These are phyloP conservation scores for Acrobasis consociella DNA, from an alignment of 2,888 invertebrate species.

Conservation along the genomic window DNA sequence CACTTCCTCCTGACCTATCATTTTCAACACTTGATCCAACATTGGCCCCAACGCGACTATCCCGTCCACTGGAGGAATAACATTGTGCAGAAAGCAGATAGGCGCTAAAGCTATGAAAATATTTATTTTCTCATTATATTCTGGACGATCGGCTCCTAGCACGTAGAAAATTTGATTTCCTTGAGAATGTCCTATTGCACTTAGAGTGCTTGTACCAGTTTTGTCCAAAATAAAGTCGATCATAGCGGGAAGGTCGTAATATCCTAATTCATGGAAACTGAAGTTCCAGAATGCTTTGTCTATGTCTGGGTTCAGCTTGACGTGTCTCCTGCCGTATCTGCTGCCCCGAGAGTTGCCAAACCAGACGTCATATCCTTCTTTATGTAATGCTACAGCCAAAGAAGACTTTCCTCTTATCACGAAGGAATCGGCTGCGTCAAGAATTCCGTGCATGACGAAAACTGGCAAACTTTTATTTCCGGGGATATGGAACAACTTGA, in stretches of 20 bases:
- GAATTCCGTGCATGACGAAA: slow-evolving; percentile 26
- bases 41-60: slow-evolving; percentile 9
- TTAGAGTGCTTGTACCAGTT: slow-evolving; percentile 49
- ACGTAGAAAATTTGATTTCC: slow-evolving; percentile 82
- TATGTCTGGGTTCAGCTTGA: slow-evolving; percentile 22
- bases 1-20: slow-evolving; percentile 15
- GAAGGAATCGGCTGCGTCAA: slow-evolving; percentile 28
- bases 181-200: slow-evolving; percentile 83
- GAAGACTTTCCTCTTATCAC: slow-evolving; percentile 26
- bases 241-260: slow-evolving; percentile 85
- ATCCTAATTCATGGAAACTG: slow-evolving; percentile 84
- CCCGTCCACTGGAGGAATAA: slow-evolving; percentile 14
- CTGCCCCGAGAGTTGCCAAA: slow-evolving; percentile 27
- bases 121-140: slow-evolving; percentile 79
- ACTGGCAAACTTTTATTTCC: slow-evolving; percentile 26
- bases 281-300: slow-evolving; percentile 21
- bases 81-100: slow-evolving; percentile 34
- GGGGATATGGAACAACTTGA: slow-evolving; percentile 27
- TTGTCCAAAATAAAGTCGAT: slow-evolving; percentile 48
- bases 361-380: slow-evolving; percentile 29
- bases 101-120: slow-evolving; percentile 59
- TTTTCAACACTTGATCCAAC: neutral
- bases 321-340: slow-evolving; percentile 27
- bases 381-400: slow-evolving; percentile 16
- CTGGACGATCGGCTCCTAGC: slow-evolving; percentile 68